Base-by-base conservation (phyloP, 2,888 invertebrate genomes). In the Automeris io region DNA sequence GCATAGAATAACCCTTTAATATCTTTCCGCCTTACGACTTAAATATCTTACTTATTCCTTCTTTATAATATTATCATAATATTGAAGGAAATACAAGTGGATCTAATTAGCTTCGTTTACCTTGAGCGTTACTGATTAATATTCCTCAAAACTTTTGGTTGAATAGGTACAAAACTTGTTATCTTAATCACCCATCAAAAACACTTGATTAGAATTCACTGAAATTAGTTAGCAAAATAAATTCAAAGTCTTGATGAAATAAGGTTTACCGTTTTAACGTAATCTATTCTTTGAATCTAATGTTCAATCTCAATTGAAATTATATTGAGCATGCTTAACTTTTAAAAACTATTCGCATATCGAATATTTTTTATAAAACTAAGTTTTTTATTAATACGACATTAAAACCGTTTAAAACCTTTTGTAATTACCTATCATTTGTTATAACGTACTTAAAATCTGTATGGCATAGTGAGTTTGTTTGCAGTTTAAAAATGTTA, bases 31-130 rank as follows among this genome's bases (percentile, higher is more conserved):
- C n/a, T n/a, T n/a, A n/a, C n/a, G n/a, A n/a, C n/a, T n/a, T n/a
- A n/a, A n/a, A n/a, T n/a, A n/a, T n/a, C n/a, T n/a, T n/a, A n/a
- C n/a, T n/a, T n/a, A n/a, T n/a, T n/a, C n/a, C n/a, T n/a, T n/a
- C n/a, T n/a, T n/a, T n/a, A n/a, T n/a, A n/a, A n/a, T n/a, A n/a
- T n/a, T n/a, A n/a, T n/a, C n/a, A n/a, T n/a, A n/a, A n/a, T n/a
- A n/a, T n/a, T n/a, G n/a, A n/a, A n/a, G n/a, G n/a, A n/a, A n/a
- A n/a, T n/a, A n/a, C n/a, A n/a, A n/a, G n/a, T n/a, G n/a, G n/a
- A n/a, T n/a, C 16, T 51, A 54, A 50, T 52, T 52, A 49, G 53
- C 22, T 5, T 40, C 41, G 36, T 32, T 40, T 35, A 25, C 42
- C 32, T 33, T 32, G 35, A 34, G 41, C 41, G 33, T 46, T 42